Evolutionary conservation across 1,140 invertebrate genomes (phyloP), one percentile per base, ranked within the genome.

Genomic region (Drosophila orena): DNA sequence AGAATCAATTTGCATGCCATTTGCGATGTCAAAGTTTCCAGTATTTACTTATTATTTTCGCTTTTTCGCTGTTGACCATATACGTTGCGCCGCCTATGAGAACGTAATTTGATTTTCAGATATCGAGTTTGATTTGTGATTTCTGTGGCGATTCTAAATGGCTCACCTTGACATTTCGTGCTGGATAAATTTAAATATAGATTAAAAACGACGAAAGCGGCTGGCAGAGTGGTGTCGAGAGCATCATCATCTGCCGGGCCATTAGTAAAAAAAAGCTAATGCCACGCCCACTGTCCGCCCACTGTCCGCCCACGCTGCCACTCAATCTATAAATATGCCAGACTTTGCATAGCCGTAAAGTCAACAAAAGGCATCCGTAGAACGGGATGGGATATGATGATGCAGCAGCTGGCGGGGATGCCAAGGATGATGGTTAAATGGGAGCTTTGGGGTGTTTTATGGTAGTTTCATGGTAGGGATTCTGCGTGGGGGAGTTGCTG

Each of bases 331-430:
- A 60, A 58, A 55, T 55, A 69, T 37, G 44, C 44, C 79, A 88
- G 83, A 88, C 83, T 84, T 88, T 88, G 84, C 83, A 88, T 79
- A 89, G 79, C 79, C 79, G 71, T 69, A 77, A 66, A 83, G 84
- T 89, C 79, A 89, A 88, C 79, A 88, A 78, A 62, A 49, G 47
- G 50, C 42, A 49, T 35, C 54, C 58, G 50, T 24, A 55, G 50
- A 42, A 37, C 47, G 59, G 47, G 53, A 35, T 22, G 65, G 40
- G 34, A 38, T 15, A 0, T 12, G 40, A 50, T 40, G 71, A 56
- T 52, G 62, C 44, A 46, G 71, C 70, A 78, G 61, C 57, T 75
- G 77, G 40, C 10, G 8, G 10, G 40, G 42, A 42, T 30, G 59
- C 12, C 59, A 35, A 24, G 12, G n/a, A 38, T 56, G 35, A 55